Percentiles rank a stretch among this genome's conserved stretches.
Conservation (phyloP, 2,113 vertebrate species). For the Mesitornis unicolor region DNA sequence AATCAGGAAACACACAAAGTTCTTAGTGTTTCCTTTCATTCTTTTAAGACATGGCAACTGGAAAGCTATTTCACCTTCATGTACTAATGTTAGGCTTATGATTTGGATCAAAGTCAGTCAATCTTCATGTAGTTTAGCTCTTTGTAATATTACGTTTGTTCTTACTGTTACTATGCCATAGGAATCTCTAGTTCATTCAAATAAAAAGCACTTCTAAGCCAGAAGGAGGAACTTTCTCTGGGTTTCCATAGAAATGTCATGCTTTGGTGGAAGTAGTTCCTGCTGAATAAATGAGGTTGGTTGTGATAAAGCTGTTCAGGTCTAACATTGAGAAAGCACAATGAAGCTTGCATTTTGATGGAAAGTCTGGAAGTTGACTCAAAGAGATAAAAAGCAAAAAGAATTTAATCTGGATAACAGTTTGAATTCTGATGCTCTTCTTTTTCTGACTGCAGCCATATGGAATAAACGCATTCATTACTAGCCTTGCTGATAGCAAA, state of each 20-base stretch:
- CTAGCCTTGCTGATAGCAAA: background rate
- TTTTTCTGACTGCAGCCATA: background rate
- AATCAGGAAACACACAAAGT: background rate
- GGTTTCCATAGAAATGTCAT: slow-evolving; percentile 54
- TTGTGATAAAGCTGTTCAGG: slow-evolving; percentile 24
- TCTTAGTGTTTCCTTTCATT: background rate
- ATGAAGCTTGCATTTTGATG: background rate
- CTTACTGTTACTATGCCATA: background rate
- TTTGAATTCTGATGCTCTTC: background rate
- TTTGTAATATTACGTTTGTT: background rate
- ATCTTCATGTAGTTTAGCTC: background rate
- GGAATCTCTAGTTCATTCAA: slow-evolving; percentile 7
- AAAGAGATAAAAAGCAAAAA: background rate
- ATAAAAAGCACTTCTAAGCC: background rate
- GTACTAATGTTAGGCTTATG: background rate
- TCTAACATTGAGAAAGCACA: background rate
- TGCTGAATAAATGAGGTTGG: slow-evolving; percentile 16
- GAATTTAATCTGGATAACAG: background rate
- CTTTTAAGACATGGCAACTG: background rate
- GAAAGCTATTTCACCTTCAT: background rate
- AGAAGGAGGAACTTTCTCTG: background rate
- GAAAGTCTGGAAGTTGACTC: background rate
- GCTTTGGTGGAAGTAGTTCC: background rate
- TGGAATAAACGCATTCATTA: background rate
- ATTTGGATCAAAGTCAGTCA: background rate